These are phyloP conservation scores for Heliconius melpomene DNA, from an alignment of 1,140 invertebrate genomes.

Conservation along the genomic window DNA sequence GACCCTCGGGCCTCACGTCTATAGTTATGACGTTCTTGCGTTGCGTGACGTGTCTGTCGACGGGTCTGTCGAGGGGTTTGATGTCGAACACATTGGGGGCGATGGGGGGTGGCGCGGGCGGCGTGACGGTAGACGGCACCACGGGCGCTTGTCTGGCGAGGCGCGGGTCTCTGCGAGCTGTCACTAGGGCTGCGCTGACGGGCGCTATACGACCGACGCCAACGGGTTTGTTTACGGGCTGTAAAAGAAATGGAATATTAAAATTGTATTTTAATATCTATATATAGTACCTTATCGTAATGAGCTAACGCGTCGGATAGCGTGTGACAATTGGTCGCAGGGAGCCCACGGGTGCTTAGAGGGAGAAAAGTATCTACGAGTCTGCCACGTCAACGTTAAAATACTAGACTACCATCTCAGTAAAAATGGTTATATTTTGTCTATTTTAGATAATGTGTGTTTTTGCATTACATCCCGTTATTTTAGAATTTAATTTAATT, in stretches of 20 bases:
- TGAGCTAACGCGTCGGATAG: too few species aligned
- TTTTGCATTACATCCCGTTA: too few species aligned
- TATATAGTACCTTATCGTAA: too few species aligned
- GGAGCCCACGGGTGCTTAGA: too few species aligned
- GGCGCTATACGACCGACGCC: conserved; percentile 83
- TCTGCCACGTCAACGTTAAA: too few species aligned
- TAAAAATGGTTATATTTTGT: too few species aligned
- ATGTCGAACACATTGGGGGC: conserved; percentile 70
- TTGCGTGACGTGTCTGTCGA: conserved; percentile 54
- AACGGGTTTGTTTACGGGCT: conserved; percentile 60
- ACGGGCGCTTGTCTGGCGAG: conserved; percentile 41
- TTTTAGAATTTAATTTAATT: too few species aligned
- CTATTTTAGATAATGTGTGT: too few species aligned
- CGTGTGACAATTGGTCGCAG: too few species aligned
- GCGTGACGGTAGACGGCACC: conserved; percentile 50
- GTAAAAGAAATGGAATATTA: conserved; percentile 33
- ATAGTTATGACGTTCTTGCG: conserved; percentile 75
- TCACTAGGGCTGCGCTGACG: conserved; percentile 83
- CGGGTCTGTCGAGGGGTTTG: conserved; percentile 59
- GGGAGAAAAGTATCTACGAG: too few species aligned
- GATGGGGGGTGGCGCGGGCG: conserved; percentile 37
- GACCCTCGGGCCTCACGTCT: conserved; percentile 51
- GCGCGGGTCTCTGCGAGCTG: conserved; percentile 72
- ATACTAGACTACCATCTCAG: too few species aligned
- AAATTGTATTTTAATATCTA: not conserved